Conservation (phyloP, 2,113 vertebrate species). For the Syngnathoides biaculeatus region DNA sequence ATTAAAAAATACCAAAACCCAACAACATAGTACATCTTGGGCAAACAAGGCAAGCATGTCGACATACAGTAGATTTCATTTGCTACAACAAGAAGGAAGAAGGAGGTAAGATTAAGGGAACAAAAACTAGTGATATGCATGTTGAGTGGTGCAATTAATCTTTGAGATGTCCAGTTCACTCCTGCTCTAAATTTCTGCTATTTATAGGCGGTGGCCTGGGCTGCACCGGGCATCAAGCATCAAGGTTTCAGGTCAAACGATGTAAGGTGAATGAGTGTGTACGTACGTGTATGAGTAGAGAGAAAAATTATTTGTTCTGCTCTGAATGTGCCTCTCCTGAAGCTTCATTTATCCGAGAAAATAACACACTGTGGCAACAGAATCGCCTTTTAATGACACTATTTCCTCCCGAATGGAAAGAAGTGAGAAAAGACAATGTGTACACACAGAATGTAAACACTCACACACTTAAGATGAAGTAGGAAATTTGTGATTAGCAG, state of each 20-base stretch:
- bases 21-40: too few species aligned
- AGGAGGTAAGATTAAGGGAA: constrained; percentile 35
- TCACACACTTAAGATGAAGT: constrained; percentile 8
- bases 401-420: constrained; percentile 49
- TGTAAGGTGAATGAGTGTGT: constrained; percentile 38
- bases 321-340: constrained; percentile 56
- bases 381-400: constrained; percentile 63
- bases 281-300: neutral
- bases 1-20: too few species aligned
- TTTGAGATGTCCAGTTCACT: constrained; percentile 38
- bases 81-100: neutral
- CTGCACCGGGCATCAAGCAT: constrained; percentile 27
- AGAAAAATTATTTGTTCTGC: constrained; percentile 49
- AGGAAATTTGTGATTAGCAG: constrained; percentile 17
- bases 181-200: constrained; percentile 56
- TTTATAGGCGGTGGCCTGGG: constrained; percentile 52
- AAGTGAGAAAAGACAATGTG: constrained; percentile 27
- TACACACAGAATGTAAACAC: constrained; percentile 11
- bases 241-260: constrained; percentile 58
- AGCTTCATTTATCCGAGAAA: constrained; percentile 69
- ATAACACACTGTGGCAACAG: constrained; percentile 51
- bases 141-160: constrained; percentile 55
- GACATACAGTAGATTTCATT: too few species aligned
- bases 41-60: too few species aligned
- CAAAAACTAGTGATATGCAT: constrained; percentile 51